phyloP scores from a whole-genome alignment of 2,113 vertebrate species.

The Anarrhichthys ocellatus region DNA sequence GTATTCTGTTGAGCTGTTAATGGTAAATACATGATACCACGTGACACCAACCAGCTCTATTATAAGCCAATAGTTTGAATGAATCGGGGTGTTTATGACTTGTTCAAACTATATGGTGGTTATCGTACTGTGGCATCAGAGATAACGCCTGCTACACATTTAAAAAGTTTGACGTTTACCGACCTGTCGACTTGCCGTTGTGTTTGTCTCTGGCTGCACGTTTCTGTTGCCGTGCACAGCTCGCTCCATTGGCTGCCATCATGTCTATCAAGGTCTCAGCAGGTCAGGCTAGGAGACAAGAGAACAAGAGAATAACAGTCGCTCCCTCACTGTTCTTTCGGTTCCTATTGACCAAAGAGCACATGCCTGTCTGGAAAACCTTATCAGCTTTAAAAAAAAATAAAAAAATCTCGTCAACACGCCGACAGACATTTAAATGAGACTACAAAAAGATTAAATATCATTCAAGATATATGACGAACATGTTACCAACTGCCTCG shows the following conservation, averaged over 20 bases:
- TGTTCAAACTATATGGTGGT: neutral
- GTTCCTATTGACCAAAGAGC: neutral
- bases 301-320: neutral
- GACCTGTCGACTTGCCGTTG: slow-evolving; percentile 93
- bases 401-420: slow-evolving; percentile 3
- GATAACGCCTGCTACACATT: neutral
- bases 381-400: slow-evolving; percentile 8
- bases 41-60: neutral
- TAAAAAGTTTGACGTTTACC: slow-evolving; percentile 26
- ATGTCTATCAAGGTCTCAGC: slow-evolving; percentile 85
- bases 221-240: slow-evolving; percentile 89
- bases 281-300: slow-evolving; percentile 39
- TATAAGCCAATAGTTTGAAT: neutral
- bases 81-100: slow-evolving; percentile 11
- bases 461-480: neutral
- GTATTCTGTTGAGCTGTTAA: slow-evolving; percentile 11
- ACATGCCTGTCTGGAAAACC: neutral
- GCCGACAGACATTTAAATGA: slow-evolving; percentile 20
- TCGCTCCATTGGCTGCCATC: slow-evolving; percentile 97
- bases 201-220: slow-evolving; percentile 89
- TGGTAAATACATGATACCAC: slow-evolving; percentile 33
- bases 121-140: neutral
- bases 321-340: too few species aligned
- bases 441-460: neutral
- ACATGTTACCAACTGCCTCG: neutral